Base-by-base conservation (phyloP, 2,797 vertebrate species). In the Pseudochaenichthys georgianus region DNA sequence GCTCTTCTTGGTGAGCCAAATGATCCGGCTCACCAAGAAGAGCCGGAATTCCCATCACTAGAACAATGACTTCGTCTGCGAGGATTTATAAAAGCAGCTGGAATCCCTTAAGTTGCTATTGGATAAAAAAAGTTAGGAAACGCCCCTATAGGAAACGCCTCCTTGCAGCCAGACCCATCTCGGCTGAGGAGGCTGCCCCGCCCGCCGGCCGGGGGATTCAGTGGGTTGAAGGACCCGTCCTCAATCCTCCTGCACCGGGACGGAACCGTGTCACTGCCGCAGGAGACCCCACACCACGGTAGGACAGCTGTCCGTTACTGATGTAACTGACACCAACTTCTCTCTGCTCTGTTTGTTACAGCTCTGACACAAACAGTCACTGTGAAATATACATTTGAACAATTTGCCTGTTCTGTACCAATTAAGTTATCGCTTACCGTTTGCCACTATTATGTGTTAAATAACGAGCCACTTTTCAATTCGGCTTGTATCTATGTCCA, bases 221-320 rank as follows among this genome's bases (percentile, higher is more conserved):
- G 52, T 70, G 86, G 83, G 70, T 90, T 93, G 67, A 89, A 83
- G 78, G 93, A 90, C 58, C 95, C 90, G 78, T 92, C 93, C 59
- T 92, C 87, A 80, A 92, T 98, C 78, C 90, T 95, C n/a, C 94
- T 97, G 78, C 94, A 90, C 86, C 53, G 92, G 67, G 97, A 98
- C 94, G 96, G 96, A 41, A 94, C 93, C 64, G 96, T 97, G 47
- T 71, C 93, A 1, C 64, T 96, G 8, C 93, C 67, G 60, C 77
- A 41, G 23, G 91, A 93, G 76, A 74, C 63, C 5, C 71, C 60
- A 19, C 48, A 13, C 55, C 41, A 80, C 58, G 93, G 95, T 95
- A 90, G 76, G 91, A 54, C 16, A 13, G 38, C 42, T 2, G 41
- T 1, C 66, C 8, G n/a, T 3, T 13, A 3, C 38, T 58, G 1